Evolutionary conservation across 1,140 invertebrate species (phyloP).

Genomic region (Nebria ingens): DNA sequence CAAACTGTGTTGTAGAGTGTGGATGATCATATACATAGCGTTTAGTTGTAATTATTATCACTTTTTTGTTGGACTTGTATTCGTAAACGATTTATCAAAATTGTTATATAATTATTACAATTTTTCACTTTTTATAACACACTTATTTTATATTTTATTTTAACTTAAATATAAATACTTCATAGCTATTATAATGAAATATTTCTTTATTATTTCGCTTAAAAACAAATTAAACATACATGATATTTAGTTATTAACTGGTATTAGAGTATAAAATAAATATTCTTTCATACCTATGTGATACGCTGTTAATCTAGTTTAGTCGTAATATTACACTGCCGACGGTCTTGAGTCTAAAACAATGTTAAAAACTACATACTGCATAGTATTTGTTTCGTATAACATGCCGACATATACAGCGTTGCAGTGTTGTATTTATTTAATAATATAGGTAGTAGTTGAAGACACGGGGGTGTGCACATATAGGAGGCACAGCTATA

Average conservation of each 20-base stretch:
- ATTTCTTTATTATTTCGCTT: neutral
- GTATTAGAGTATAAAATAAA: too few relatives aligned
- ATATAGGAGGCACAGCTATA: neutral
- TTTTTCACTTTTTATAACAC: neutral
- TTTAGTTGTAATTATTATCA: too few relatives aligned
- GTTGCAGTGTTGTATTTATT: neutral
- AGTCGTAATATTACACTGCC: too few relatives aligned
- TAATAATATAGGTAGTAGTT: neutral
- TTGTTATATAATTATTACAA: neutral
- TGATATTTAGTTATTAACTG: neutral
- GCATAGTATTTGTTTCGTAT: too few relatives aligned
- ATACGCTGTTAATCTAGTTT: neutral
- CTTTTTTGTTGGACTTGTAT: neutral
- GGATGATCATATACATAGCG: too few relatives aligned
- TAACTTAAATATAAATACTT: neutral
- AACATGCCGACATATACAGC: neutral
- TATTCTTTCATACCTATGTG: too few relatives aligned
- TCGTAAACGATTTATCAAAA: neutral
- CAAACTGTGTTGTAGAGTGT: neutral
- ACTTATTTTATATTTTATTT: neutral
- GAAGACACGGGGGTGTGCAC: neutral
- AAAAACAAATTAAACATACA: neutral
- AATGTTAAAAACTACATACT: too few relatives aligned
- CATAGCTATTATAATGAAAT: neutral
- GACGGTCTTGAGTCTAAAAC: too few relatives aligned